Conservation (phyloP, 1,140 invertebrate species). For the Nymphalis io region DNA sequence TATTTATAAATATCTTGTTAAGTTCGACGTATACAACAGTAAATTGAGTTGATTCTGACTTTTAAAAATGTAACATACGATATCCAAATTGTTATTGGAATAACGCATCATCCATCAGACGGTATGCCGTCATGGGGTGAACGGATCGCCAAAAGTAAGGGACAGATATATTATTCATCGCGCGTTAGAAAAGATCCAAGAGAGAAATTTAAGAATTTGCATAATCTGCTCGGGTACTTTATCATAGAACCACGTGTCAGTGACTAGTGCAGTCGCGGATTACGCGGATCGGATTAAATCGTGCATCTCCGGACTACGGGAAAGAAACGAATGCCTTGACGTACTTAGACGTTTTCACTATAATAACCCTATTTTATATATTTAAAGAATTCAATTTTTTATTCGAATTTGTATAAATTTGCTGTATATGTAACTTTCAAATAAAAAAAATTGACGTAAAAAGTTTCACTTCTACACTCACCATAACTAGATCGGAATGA, state of each 20-base stretch:
- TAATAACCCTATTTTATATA: background rate
- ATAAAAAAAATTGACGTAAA: no score
- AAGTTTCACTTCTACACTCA: no score
- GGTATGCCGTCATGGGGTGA: slow-evolving; percentile 68
- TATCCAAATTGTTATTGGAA: slow-evolving; percentile 79
- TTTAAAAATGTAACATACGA: slow-evolving; percentile 70
- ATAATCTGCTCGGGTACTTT: slow-evolving; percentile 79
- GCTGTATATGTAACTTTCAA: no score
- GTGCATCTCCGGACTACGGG: slow-evolving; percentile 3
- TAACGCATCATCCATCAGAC: slow-evolving; percentile 79
- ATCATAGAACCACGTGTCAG: slow-evolving; percentile 79
- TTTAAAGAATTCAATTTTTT: no score
- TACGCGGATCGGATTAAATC: slow-evolving; percentile 70
- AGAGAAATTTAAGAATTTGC: slow-evolving; percentile 76
- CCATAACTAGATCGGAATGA: no score
- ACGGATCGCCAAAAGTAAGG: slow-evolving; percentile 51
- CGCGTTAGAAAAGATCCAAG: slow-evolving; percentile 51
- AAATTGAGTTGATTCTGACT: slow-evolving; percentile 43
- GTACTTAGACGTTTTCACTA: background rate
- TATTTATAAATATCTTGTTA: background rate
- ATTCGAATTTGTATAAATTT: no score
- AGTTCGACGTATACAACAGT: slow-evolving; percentile 2
- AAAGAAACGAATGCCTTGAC: slow-evolving; percentile 2
- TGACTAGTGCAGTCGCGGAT: slow-evolving; percentile 79
- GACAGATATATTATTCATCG: slow-evolving; percentile 40